Evolutionary conservation across 2,888 invertebrate species (phyloP).

Genomic region (Drosophila kanekoi): DNA sequence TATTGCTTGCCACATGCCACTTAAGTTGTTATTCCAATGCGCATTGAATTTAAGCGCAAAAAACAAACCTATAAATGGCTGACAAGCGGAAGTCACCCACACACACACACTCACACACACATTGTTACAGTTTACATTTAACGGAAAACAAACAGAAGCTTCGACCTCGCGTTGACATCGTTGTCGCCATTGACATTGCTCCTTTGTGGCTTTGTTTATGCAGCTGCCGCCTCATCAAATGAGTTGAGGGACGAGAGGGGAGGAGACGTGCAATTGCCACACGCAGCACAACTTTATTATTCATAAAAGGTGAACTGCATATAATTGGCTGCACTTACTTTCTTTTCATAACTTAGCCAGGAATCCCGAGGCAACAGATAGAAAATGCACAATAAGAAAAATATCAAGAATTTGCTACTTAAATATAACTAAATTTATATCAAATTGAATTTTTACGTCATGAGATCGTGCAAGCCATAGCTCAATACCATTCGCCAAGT

Average conservation of each 20-base stretch:
- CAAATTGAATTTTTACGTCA: too few species aligned
- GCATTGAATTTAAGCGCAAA: conserved; percentile 59
- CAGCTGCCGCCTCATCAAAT: conserved; percentile 60
- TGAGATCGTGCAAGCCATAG: too few species aligned
- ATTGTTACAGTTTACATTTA: conserved; percentile 66
- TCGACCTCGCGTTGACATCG: conserved; percentile 19
- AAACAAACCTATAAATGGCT: conserved; percentile 74
- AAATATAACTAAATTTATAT: too few species aligned
- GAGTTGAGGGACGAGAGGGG: background rate
- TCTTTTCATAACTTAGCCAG: conserved; percentile 10
- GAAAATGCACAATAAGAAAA: too few species aligned
- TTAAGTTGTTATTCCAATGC: conserved; percentile 37
- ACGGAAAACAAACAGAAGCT: conserved; percentile 60
- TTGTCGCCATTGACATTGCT: conserved; percentile 48
- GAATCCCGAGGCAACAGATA: too few species aligned
- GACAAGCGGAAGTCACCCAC: conserved; percentile 44
- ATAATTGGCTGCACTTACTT: conserved; percentile 6
- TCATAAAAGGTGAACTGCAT: background rate
- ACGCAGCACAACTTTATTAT: conserved; percentile 5
- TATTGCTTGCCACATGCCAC: conserved; percentile 17
- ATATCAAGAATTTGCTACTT: too few species aligned
- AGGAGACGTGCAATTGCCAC: background rate
- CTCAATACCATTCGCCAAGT: too few species aligned
- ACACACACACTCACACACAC: conserved; percentile 6
- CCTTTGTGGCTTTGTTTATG: conserved; percentile 68